Evolutionary conservation across 2,113 vertebrate species (phyloP).

Genomic region (Smithornis capensis): DNA sequence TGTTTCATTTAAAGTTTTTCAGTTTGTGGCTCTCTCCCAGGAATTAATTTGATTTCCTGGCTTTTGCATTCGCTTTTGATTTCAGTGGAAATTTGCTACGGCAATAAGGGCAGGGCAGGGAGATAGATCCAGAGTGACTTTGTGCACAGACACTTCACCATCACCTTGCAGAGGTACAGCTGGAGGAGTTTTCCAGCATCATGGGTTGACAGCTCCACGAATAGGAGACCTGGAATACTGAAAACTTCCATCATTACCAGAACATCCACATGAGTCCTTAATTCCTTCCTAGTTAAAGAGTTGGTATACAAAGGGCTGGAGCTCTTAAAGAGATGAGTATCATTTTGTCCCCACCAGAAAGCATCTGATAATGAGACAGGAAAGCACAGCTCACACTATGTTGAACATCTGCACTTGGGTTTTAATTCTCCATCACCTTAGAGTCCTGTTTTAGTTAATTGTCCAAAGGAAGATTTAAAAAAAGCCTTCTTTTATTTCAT

Average conservation of each 20-base stretch:
- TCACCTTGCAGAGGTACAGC: not conserved
- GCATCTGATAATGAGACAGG: not conserved
- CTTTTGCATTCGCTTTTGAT: not conserved
- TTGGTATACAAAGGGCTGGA: not conserved
- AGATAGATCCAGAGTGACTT: not conserved
- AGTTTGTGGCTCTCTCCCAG: not conserved
- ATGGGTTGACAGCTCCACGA: not conserved
- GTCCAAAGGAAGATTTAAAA: not conserved
- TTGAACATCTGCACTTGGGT: not conserved
- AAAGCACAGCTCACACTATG: not conserved
- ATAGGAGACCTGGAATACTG: not conserved
- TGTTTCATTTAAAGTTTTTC: not conserved
- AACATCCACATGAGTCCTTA: not conserved
- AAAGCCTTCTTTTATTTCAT: not conserved
- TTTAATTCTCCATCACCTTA: not conserved
- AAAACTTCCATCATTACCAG: not conserved
- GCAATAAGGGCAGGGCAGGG: not conserved
- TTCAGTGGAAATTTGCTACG: not conserved
- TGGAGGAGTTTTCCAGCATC: not conserved
- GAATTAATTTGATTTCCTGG: not conserved
- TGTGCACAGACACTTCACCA: not conserved
- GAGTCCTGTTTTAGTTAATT: not conserved
- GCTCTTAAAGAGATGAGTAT: not conserved
- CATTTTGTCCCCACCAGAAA: not conserved
- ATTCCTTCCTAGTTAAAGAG: not conserved